Base-by-base conservation (phyloP, 2,888 invertebrate species). In the Dasysyrphus albostriatus region DNA sequence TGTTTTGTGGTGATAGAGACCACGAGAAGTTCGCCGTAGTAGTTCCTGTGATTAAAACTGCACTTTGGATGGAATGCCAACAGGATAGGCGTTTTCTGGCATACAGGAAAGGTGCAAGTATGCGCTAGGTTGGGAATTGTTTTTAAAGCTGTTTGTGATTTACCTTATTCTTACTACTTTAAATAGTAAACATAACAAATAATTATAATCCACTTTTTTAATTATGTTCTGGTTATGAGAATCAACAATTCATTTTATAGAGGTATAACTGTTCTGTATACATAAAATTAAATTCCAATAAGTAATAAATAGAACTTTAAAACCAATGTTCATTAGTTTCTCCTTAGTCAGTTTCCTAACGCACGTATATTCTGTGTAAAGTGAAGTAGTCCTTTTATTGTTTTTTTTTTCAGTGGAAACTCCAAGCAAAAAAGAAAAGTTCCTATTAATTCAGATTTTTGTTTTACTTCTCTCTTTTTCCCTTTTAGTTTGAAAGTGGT, bases 41-140 rank as follows among this genome's bases (percentile, higher is more conserved):
- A 69, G 82, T 51, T 70, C 75, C 61, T 59, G 59, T 54, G 87
- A 83, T 79, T 87, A 79, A 58, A 87, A 82, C 72, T 78, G 65
- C 67, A 61, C 51, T 61, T 65, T 74, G 74, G 70, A 51, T 49
- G 63, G 78, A 65, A 59, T 69, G 63, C 75, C 24, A n/a, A 8
- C 39, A 24, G 54, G n/a, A 29, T 8, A 65, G 44, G 65, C n/a
- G 19, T n/a, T 49, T 49, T 67, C 24, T 37, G 49, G 34, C 69
- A 29, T 1, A 42, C 39, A 1, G 1, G 14, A 14, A 47, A 29
- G 42, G 3, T 39, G 14, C 14, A 42, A 59, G 6, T 37, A 14
- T 24, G 39, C 6, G 7, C 3, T 14, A 9, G 14, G 39, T 8
- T 14, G 29, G 42, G 14, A 61, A 61, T 39, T 16, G 5, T 12